Evolutionary conservation across 2,888 invertebrate genomes (phyloP), one percentile per base, ranked within the genome.

Genomic region (Stegophylla sp.): DNA sequence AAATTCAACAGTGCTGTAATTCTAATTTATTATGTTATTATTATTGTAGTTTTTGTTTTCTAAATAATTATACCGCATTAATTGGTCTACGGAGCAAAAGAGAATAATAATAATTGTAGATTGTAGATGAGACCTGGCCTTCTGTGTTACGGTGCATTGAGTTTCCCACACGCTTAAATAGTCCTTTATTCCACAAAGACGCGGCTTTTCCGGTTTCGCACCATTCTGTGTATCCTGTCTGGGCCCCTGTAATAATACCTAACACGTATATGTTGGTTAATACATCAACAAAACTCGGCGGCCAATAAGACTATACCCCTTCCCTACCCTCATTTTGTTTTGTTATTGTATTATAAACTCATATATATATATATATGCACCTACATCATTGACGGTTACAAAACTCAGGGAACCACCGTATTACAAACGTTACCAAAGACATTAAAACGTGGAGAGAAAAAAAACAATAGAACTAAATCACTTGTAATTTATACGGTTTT

Each of bases 151-250:
- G 79, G 79, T 79, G 69, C 79, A 79, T 79, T 79, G 79, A 79
- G 79, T 79, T 79, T 79, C 79, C 79, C 79, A 79, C 79, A 79
- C 79, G 79, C 79, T 71, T 79, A 79, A 79, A 79, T 67, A 79
- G 79, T 79, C 79, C 61, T 79, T 79, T 79, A 69, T 79, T 79
- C 79, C 59, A 69, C 69, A 69, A 79, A 79, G 79, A 79, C 79
- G 79, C 79, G 79, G 79, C 79, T 79, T 79, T 79, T 79, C 79
- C 79, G 69, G 79, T 79, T 79, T 79, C 79, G 79, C 79, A 79
- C 79, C 79, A 51, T 79, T 79, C 79, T 79, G 59, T 71, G 69
- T 71, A 79, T 79, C 79, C 79, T 79, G 79, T 79, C 79, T 69
- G 61, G 59, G 79, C 45, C 48, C 74, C 69, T 3, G 69, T 61